phyloP scores from a whole-genome alignment of 2,888 invertebrate genomes.

The Dromius quadrimaculatus region DNA sequence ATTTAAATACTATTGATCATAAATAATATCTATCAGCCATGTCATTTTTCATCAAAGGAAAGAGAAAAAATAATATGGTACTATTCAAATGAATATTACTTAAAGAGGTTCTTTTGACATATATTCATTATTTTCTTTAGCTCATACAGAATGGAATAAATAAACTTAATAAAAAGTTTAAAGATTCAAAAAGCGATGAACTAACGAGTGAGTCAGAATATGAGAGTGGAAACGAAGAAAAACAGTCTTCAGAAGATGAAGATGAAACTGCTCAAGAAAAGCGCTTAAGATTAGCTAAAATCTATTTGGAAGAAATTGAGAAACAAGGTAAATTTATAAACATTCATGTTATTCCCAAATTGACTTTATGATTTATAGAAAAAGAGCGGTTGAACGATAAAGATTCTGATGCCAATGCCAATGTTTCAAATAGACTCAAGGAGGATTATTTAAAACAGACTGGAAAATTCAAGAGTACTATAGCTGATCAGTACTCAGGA shows the following conservation, averaged over 20 bases:
- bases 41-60: conserved; percentile 63
- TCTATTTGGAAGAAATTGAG: conserved; percentile 89
- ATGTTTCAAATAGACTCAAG: conserved; percentile 81
- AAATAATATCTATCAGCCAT: conserved; percentile 53
- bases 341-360: conserved; percentile 26
- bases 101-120: not conserved
- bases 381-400: conserved; percentile 72
- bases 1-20: no score
- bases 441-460: conserved; percentile 89
- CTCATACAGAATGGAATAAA: conserved; percentile 28
- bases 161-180: conserved; percentile 36
- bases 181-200: conserved; percentile 66
- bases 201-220: conserved; percentile 76
- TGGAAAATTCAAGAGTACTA: conserved; percentile 80
- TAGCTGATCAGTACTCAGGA: conserved; percentile 75
- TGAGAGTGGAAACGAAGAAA: conserved; percentile 62
- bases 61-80: conserved; percentile 52
- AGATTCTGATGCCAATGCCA: conserved; percentile 68
- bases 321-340: conserved; percentile 71
- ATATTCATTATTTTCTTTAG: conserved; percentile 35
- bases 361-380: conserved; percentile 66
- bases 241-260: conserved; percentile 71
- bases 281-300: conserved; percentile 88
- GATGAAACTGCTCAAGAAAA: conserved; percentile 92
- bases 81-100: conserved; percentile 4